Base-by-base conservation (phyloP, 1,140 invertebrate species). In the Sycophaga agraensis region DNA sequence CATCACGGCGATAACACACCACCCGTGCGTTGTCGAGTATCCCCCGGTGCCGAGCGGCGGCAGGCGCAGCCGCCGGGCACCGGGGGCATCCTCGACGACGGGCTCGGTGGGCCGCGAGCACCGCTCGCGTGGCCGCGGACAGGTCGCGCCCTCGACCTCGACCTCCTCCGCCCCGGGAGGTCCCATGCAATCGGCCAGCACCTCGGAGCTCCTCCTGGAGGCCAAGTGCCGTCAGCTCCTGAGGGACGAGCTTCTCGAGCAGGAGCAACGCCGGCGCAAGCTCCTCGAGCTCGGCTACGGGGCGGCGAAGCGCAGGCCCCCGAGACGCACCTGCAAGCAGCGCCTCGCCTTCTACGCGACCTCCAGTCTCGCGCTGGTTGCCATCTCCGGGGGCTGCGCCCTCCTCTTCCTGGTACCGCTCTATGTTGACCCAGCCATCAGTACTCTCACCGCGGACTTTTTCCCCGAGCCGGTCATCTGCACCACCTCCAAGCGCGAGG, bases 371-470 rank as follows among this genome's bases (percentile, higher is more conserved):
- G 90, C 88, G 40, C 84, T 91, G 68, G 84, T 90, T 51, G 87
- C 91, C 39, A 89, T 91, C 65, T 89, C 89, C 48, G 90, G 91
- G 35, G 89, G 89, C 37, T 90, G 91, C 24, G 90, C 91, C 2
- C 82, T 94, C 26, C 84, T 94, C 34, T 94, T 95, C 79, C 83
- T 94, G 42, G 91, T 94, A 42, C 92, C 92, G 42, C 83, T 94
- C n/a, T 92, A 94, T 78, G 91, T 93, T 39, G 90, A 95, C 78
- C 91, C 92, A 24, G 92, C 92, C n/a, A 87, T 95, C 63, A 92
- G 91, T 68, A 93, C 92, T 4, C 78, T 94, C 50, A 88, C 88
- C 3, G 90, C 91, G 42, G 90, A 94, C 76, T 94, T 94, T 75
- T 87, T 89, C 39, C 85, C 88, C 1, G 79, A 87, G 51, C 91